A percentile compares a stretch with the other conserved stretches of the same genome.
Evolutionary conservation across 2,113 vertebrate species (phyloP).

Genomic region (Pterocles orientalis): DNA sequence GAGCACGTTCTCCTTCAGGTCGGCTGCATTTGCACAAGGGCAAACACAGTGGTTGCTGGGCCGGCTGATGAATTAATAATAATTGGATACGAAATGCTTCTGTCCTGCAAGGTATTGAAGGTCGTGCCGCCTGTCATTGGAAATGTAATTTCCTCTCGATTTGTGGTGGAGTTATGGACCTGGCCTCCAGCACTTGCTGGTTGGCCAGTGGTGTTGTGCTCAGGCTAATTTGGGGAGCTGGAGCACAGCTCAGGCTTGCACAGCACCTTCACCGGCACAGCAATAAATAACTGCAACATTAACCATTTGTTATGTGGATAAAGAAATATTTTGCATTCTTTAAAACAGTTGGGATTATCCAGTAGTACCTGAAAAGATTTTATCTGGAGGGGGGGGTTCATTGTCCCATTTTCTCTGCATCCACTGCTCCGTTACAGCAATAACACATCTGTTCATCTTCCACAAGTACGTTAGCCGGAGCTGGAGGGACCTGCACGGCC

Average conservation of each 20-base stretch:
- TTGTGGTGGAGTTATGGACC: not conserved
- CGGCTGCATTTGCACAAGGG: fast-evolving
- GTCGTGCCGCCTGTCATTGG: not conserved
- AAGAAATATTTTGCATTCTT: not conserved
- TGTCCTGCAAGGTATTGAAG: not conserved
- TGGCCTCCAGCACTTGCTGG: not conserved
- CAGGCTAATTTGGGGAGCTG: not conserved
- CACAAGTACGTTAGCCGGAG: not conserved
- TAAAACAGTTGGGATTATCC: fast-evolving
- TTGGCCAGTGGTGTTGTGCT: not conserved
- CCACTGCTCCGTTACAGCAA: fast-evolving
- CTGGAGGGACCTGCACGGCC: not conserved
- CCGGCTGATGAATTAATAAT: not conserved
- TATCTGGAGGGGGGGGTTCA: not conserved
- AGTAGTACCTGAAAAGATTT: not conserved
- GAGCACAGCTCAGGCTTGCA: not conserved
- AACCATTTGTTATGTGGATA: not conserved
- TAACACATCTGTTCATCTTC: not conserved
- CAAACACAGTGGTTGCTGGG: not conserved
- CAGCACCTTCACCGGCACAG: not conserved
- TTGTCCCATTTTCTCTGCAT: not conserved
- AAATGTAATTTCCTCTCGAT: not conserved
- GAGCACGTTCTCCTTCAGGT: fast-evolving
- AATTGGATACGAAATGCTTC: not conserved
- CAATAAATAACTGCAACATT: not conserved